Percentiles rank a stretch among this genome's conserved stretches.
phyloP scores from a whole-genome alignment of 2,797 vertebrate genomes.

The Gambusia yucatana region DNA sequence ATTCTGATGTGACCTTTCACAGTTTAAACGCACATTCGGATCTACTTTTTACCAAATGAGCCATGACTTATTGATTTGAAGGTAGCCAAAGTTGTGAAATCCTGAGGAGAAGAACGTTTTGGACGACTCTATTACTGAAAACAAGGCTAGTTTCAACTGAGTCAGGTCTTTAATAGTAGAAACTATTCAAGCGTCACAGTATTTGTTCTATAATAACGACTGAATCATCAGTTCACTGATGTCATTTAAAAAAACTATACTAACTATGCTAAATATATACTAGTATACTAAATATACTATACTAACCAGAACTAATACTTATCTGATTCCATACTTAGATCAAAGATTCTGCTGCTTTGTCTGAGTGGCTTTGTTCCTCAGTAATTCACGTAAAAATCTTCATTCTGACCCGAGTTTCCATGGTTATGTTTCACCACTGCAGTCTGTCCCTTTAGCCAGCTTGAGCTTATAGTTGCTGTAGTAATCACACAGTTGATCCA shows the following conservation, averaged over 20 bases:
- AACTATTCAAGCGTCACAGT: neutral
- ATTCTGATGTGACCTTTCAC: neutral
- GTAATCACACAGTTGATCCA: neutral
- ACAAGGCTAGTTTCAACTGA: neutral
- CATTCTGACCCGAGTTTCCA: neutral
- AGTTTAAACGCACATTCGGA: neutral
- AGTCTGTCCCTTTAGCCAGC: neutral
- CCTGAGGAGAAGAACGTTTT: conserved; percentile 10
- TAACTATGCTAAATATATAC: too few species aligned
- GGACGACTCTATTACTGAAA: conserved; percentile 6
- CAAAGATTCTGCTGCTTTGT: neutral
- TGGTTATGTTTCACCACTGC: neutral
- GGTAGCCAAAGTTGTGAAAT: neutral
- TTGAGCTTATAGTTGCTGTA: neutral
- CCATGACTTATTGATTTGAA: neutral
- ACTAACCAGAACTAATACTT: neutral
- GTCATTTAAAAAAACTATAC: neutral
- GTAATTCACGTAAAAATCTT: neutral
- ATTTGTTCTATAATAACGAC: neutral
- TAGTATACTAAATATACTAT: too few species aligned
- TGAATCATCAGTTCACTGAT: neutral
- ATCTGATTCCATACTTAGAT: neutral
- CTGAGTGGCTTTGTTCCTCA: neutral
- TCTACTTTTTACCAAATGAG: neutral
- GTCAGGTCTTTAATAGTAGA: neutral